Base-by-base conservation (phyloP, 2,888 invertebrate genomes). In the Hypena proboscidalis region DNA sequence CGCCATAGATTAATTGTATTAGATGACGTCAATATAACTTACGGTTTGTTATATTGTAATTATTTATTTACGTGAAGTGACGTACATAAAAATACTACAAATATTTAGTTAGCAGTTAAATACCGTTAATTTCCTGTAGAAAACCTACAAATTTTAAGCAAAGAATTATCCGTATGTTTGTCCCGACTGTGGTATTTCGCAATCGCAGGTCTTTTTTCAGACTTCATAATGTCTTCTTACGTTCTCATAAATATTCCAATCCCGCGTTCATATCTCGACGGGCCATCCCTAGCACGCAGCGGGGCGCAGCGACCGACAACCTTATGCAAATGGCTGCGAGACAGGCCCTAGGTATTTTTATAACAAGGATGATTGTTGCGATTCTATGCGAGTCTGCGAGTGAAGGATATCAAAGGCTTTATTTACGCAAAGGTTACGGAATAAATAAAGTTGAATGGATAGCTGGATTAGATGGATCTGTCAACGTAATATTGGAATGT, bases 311-410 rank as follows among this genome's bases (percentile, higher is more conserved):
- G 38, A 41, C 30, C 30, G 34, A 42, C 58, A 60, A 58, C 48
- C 55, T 66, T 60, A 70, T 70, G 70, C 56, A 72, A 77, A 73
- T 72, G 68, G 63, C 64, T 56, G 51, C 43, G 53, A 61, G 58
- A 58, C 70, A 58, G 50, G 46, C 31, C 36, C 36, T 11, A 44
- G 62, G 50, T 63, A 67, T 66, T 72, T 66, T 70, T 44, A 44
- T 34, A 38, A 68, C 61, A 59, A 60, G 53, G 45, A 55, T 58
- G 62, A 65, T 67, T 64, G 71, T 69, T 70, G 59, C 62, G 49
- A 70, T 70, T 72, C 56, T 70, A 72, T 66, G 58, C 35, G 29
- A 14, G 30, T 25, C 60, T 67, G 65, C 54, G 36, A 29, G 40
- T 61, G 67, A 69, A 57, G 53, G 48, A 47, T 43, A 37, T 39